These are phyloP conservation scores for Montipora sp. DNA, from an alignment of 64 coral and sea anemone genomes.

Conservation along the genomic window DNA sequence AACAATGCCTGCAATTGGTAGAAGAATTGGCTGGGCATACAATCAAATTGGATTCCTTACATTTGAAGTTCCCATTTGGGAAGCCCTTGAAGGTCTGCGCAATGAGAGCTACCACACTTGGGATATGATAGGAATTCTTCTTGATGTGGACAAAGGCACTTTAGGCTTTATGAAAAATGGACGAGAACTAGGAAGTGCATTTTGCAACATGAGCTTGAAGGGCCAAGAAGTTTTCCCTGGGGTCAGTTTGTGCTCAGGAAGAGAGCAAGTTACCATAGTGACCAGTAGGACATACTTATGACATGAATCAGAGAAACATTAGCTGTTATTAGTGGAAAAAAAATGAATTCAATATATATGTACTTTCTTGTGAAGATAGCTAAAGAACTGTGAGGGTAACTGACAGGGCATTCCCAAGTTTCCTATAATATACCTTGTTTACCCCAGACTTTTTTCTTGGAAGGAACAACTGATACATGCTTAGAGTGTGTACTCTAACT, in stretches of 20 bases:
- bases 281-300: slow-evolving; percentile 82
- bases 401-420: no score
- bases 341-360: no score
- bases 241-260: slow-evolving; percentile 68
- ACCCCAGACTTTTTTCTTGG: no score
- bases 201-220: slow-evolving; percentile 53
- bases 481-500: no score
- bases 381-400: no score
- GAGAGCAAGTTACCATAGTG: slow-evolving; percentile 82
- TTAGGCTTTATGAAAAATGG: slow-evolving; percentile 87
- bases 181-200: slow-evolving; percentile 71
- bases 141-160: slow-evolving; percentile 86
- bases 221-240: slow-evolving; percentile 88
- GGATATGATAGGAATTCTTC: slow-evolving; percentile 83
- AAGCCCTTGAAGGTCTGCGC: slow-evolving; percentile 45
- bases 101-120: slow-evolving; percentile 70
- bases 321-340: not conserved
- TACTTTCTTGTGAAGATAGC: no score
- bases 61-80: slow-evolving; percentile 88
- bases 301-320: not conserved
- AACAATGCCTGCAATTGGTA: slow-evolving; percentile 71
- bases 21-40: slow-evolving; percentile 76
- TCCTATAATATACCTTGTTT: no score
- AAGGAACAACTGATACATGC: no score
- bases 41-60: slow-evolving; percentile 84